Conservation (phyloP, 2,113 vertebrate genomes). For the Anguilla japonica region DNA sequence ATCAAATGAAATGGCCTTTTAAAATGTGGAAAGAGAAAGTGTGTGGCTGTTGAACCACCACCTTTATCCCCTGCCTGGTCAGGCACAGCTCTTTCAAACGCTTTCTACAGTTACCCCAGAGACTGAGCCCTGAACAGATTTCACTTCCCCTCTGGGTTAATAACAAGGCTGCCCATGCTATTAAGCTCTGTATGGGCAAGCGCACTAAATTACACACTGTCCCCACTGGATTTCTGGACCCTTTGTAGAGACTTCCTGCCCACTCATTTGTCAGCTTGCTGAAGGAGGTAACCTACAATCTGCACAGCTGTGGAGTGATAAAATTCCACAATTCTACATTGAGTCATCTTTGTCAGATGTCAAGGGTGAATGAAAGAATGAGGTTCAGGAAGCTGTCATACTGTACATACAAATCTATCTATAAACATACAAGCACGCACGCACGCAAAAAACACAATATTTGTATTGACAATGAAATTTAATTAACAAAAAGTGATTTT, state of each 20-base stretch:
- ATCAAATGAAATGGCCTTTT: not conserved
- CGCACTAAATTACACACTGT: slow-evolving; percentile 1
- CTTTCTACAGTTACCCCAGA: not conserved
- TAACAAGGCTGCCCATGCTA: not conserved
- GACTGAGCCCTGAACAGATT: not conserved
- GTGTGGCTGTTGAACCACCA: not conserved
- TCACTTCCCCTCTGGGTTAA: not conserved
- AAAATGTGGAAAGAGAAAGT: not conserved
- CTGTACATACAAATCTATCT: not conserved
- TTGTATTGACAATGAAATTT: too few relatives aligned
- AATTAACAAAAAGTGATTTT: too few relatives aligned
- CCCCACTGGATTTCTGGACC: not conserved
- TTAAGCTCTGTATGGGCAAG: not conserved
- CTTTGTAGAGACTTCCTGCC: not conserved
- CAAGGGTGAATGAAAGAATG: not conserved
- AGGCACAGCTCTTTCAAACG: not conserved
- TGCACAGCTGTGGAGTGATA: not conserved
- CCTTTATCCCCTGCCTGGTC: not conserved
- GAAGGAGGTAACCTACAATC: not conserved
- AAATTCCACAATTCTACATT: not conserved
- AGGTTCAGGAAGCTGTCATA: not conserved
- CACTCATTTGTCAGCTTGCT: not conserved
- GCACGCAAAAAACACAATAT: not conserved
- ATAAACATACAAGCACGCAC: not conserved
- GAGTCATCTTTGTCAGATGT: not conserved